Evolutionary conservation across 2,113 vertebrate species (phyloP).

Genomic region (Corythornis madagascariensis): DNA sequence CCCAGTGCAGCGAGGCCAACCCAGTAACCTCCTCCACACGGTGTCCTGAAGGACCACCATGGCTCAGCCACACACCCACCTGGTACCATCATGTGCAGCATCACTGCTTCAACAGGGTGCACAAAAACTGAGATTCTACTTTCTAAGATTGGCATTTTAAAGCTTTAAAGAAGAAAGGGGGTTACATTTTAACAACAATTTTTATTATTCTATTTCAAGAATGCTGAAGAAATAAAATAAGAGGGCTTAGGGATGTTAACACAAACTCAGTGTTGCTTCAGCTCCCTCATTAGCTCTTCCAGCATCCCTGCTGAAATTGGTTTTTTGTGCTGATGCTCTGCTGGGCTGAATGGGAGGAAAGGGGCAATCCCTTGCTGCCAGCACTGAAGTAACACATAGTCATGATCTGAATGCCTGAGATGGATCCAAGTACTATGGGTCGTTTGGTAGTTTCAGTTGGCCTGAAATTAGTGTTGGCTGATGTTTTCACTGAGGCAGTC

Average conservation of each 20-base stretch:
- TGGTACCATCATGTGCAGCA: not conserved
- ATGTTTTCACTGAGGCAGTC: not conserved
- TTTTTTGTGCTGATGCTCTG: not conserved
- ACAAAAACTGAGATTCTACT: accelerated
- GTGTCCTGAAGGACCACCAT: not conserved
- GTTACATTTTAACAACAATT: not conserved
- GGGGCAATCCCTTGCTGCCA: not conserved
- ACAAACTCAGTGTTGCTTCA: not conserved
- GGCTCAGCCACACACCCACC: not conserved
- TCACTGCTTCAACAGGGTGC: not conserved
- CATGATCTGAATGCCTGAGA: not conserved
- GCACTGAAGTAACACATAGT: not conserved
- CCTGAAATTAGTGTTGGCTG: not conserved
- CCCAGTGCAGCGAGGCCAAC: not conserved
- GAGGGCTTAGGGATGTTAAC: not conserved
- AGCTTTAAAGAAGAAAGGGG: not conserved
- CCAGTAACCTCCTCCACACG: accelerated
- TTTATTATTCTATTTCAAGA: not conserved
- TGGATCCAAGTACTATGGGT: not conserved
- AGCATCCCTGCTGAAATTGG: not conserved
- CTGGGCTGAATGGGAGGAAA: not conserved
- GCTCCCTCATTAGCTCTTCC: not conserved
- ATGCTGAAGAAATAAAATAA: not conserved
- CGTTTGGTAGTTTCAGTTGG: not conserved
- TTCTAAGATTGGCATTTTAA: not conserved